These are phyloP conservation scores for Pristionchus exspectatus DNA, from an alignment of 2,888 invertebrate genomes.

Conservation along the genomic window DNA sequence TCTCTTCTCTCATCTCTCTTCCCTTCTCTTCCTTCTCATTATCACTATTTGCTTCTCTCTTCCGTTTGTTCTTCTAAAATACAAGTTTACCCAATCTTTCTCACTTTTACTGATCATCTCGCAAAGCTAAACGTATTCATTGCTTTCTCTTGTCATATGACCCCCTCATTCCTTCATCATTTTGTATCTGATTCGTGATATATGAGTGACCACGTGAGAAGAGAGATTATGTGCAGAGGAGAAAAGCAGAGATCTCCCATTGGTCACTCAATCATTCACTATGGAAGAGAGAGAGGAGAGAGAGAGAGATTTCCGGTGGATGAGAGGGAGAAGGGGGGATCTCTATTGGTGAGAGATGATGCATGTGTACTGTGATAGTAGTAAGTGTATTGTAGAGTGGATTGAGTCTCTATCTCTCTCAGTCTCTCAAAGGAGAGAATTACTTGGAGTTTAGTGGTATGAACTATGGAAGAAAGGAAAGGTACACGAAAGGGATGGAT, in stretches of 20 bases:
- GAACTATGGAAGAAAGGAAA: not conserved
- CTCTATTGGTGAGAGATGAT: not conserved
- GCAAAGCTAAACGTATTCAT: not conserved
- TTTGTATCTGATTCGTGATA: not conserved
- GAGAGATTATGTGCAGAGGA: not conserved
- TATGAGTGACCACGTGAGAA: conserved; percentile 10
- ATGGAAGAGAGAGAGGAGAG: not conserved
- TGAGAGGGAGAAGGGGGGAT: not conserved
- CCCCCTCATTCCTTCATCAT: not conserved
- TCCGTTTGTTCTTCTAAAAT: not conserved
- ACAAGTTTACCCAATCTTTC: not conserved
- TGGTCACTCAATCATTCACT: not conserved
- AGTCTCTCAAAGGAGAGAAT: not conserved
- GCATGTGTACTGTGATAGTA: not conserved
- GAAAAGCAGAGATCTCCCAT: not conserved
- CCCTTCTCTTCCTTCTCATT: not conserved
- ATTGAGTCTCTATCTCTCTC: not conserved
- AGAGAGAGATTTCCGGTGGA: conserved; percentile 20
- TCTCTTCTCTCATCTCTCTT: conserved; percentile 6
- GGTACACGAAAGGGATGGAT: not conserved
- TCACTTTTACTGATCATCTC: not conserved
- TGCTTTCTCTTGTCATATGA: not conserved
- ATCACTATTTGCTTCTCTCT: conserved; percentile 24
- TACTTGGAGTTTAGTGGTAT: not conserved
- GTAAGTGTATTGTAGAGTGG: not conserved